phyloP scores from a whole-genome alignment of 2,888 invertebrate species.

The Drosophila recens region DNA sequence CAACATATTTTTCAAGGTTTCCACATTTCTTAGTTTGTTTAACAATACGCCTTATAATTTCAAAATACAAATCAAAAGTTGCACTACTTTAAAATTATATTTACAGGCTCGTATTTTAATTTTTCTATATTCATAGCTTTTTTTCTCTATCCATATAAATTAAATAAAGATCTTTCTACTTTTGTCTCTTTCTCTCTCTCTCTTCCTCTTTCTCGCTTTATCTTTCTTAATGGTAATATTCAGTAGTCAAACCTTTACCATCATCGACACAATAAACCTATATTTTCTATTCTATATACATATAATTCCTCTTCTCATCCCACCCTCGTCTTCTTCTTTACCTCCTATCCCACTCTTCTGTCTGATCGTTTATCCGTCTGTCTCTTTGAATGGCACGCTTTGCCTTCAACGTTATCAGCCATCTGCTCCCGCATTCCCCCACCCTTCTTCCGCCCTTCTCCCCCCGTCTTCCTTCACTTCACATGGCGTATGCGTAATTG shows the following conservation, averaged over 20 bases:
- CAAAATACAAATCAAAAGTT: too few relatives aligned
- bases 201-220: not conserved
- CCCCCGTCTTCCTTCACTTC: conserved; percentile 14
- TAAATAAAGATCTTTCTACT: too few relatives aligned
- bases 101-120: too few relatives aligned
- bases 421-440: not conserved
- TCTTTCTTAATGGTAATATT: not conserved
- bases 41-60: too few relatives aligned
- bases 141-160: too few relatives aligned
- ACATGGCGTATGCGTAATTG: conserved; percentile 76
- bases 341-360: not conserved
- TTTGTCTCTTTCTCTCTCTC: not conserved
- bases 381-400: conserved; percentile 45
- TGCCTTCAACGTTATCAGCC: conserved; percentile 3
- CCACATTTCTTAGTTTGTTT: too few relatives aligned
- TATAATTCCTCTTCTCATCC: not conserved
- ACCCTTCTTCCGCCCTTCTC: not conserved
- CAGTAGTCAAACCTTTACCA: not conserved
- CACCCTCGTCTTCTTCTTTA: not conserved
- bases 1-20: too few relatives aligned
- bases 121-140: too few relatives aligned
- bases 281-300: not conserved
- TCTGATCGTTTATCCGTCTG: conserved; percentile 35
- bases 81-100: too few relatives aligned
- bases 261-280: not conserved